phyloP scores from a whole-genome alignment of 2,797 vertebrate genomes.

The Hipposideros larvatus region DNA sequence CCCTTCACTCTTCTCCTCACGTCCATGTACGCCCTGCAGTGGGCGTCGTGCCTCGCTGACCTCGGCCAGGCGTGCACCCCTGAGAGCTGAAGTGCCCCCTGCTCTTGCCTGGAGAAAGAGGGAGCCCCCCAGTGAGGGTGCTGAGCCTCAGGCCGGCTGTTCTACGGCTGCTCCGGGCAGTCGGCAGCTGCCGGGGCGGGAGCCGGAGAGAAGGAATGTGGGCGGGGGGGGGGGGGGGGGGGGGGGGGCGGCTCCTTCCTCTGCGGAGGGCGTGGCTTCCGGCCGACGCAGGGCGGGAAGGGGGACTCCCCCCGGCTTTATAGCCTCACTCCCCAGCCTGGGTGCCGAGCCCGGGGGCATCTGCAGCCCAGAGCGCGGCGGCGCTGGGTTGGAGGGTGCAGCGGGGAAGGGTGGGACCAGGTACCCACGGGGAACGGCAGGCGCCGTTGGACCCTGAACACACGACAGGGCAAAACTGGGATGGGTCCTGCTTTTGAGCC shows the following conservation, averaged over 20 bases:
- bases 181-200: neutral
- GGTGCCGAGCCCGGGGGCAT: no score
- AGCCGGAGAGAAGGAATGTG: neutral
- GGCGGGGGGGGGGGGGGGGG: neutral
- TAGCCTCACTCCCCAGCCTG: neutral
- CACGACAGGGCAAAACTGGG: neutral
- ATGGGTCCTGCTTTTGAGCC: neutral
- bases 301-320: neutral
- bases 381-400: no score
- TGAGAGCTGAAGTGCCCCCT: no score
- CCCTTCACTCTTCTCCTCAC: no score
- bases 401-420: no score
- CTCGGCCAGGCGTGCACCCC: no score
- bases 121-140: neutral
- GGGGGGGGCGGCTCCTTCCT: no score
- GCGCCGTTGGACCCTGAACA: neutral
- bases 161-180: neutral
- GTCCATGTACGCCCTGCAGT: no score
- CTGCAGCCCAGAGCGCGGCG: no score
- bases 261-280: neutral
- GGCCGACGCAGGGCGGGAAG: fast-evolving
- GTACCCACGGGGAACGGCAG: neutral
- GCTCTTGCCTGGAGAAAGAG: neutral
- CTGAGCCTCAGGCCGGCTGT: neutral
- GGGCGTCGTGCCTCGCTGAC: neutral